Evolutionary conservation across 2,888 invertebrate species (phyloP), one percentile per base, ranked within the genome.

Genomic region (Schizaphis graminum): DNA sequence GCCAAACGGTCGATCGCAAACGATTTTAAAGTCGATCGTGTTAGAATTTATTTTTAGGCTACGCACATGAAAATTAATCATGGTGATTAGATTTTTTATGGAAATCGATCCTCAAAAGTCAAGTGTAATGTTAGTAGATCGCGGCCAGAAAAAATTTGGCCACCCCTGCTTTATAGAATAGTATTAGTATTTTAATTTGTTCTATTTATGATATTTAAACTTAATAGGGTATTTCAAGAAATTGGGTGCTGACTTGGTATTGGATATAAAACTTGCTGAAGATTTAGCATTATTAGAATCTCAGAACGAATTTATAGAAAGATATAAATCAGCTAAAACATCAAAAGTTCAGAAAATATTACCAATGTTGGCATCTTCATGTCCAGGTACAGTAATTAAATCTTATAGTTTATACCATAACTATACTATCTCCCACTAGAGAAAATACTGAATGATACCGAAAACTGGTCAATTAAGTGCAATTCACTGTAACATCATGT

Each of bases 351-450:
- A 98, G 53, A 95, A 96, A 16, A 97, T 97, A 26, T 95, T 98
- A 56, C 99, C 99, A 5, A 98, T 99, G 98, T 96, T 99, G 4
- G 97, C 99, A 2, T 99, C 99, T 61, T 98, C 99, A 49, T 99
- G 99, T 96, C 99, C 99, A 95, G 99, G 98, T 98, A 95, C n/a
- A 93, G 87, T 89, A 10, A 84, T 77, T 84, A 35, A 35, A 56
- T 89, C 35, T 28, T 41, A 44, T 44, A 44, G 41, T 44, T 44
- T 44, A 13, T 35, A 67, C 13, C 4, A 49, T 28, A 26, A 53
- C 16, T 26, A 77, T 35, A 77, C 77, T 77, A 8, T 35, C 21
- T 35, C 35, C 8, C 8, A 8, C 35, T 2, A 77, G 77, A 24
- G 21, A 35, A 35, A 77, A 77, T 35, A 21, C 21, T 77, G 35